Evolutionary conservation across 2,888 invertebrate species (phyloP), one percentile per base, ranked within the genome.

Genomic region (Drosophila prolongata): DNA sequence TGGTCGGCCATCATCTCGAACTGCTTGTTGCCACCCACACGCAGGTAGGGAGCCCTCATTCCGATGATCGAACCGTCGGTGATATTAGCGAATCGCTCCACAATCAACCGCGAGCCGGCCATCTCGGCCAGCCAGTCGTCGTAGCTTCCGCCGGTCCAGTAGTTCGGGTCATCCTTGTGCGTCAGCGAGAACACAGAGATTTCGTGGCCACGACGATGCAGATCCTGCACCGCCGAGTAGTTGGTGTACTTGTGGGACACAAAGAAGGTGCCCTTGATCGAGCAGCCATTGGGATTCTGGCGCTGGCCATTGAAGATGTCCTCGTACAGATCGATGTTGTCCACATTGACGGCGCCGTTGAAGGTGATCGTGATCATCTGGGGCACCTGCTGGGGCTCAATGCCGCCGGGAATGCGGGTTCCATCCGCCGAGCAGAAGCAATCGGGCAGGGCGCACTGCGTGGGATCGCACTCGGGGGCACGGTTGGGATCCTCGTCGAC

Each of bases 1-100:
- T 98, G 97, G 92, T 98, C 97, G 60, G 96, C 95, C 98, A 98
- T 98, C 98, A 98, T 98, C 93, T 97, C 97, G 92, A 98, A 98
- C 93, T 98, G 98, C 88, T 95, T 97, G 94, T 98, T 97, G 73
- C 98, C 98, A 74, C 98, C 98, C 0, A 98, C 97, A 57, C 98
- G 94, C 57, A 98, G 93, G 90, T 97, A 98, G 5, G 98, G 98
- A 2, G 98, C 97, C 43, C 98, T 95, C 78, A 97, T 94, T 14
- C 97, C 97, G 83, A 97, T 97, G 78, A 98, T 96, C 6, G 97
- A 96, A 46, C 97, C 97, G 90, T 98, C 98, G 58, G 97, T 96
- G 83, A 98, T 97, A 92, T 98, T 98, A 61, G 97, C 96, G 90
- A 97, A 98, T 80, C 97, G 94, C 93, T 97, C 97, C 77, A 96